A percentile compares a stretch with the other conserved stretches of the same genome.
Conservation (phyloP, 2,888 invertebrate species). For the Tuberolachnus salignus region DNA sequence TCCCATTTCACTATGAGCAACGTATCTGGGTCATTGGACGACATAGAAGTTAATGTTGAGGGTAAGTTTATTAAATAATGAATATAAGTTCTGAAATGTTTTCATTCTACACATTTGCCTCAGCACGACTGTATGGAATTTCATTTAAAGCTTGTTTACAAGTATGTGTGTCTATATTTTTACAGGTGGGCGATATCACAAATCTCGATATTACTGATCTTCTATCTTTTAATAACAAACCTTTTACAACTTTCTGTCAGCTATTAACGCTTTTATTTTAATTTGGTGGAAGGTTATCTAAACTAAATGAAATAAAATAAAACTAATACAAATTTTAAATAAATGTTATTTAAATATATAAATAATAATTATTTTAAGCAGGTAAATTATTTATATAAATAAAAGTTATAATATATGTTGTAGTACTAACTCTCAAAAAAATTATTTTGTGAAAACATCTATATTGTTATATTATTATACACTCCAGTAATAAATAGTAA, state of each 20-base stretch:
- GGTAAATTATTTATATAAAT: neutral
- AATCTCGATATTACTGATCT: constrained; percentile 60
- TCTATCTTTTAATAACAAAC: constrained; percentile 57
- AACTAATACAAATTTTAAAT: neutral
- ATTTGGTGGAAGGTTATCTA: constrained; percentile 41
- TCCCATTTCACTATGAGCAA: constrained; percentile 67
- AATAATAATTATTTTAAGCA: neutral
- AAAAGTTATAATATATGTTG: no score
- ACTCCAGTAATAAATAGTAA: neutral
- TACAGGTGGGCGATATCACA: constrained; percentile 60
- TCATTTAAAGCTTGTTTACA: constrained; percentile 54
- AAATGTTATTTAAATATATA: neutral
- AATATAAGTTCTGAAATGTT: constrained; percentile 33
- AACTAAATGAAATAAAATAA: constrained; percentile 5
- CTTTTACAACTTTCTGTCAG: constrained; percentile 54
- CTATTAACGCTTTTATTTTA: constrained; percentile 53
- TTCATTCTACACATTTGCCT: constrained; percentile 39
- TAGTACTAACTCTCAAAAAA: neutral
- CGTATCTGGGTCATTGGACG: constrained; percentile 81
- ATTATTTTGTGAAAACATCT: neutral
- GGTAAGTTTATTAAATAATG: constrained; percentile 68
- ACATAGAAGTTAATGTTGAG: constrained; percentile 95
- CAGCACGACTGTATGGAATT: constrained; percentile 48
- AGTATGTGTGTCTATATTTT: constrained; percentile 55
- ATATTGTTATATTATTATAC: neutral